Base-by-base conservation (phyloP, 2,888 invertebrate genomes). In the Globia sparganii region DNA sequence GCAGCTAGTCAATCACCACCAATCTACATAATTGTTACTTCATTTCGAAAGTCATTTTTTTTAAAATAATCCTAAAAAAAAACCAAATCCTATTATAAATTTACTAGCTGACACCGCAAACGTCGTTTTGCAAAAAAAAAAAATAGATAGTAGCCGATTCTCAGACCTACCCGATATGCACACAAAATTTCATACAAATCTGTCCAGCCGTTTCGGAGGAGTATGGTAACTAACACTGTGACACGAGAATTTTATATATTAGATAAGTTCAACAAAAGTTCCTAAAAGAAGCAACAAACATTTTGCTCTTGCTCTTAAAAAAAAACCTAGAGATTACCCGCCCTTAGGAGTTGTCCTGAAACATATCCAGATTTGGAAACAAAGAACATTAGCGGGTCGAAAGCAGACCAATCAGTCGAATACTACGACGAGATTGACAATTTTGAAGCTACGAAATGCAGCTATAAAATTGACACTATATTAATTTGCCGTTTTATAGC, bases 201-300 rank as follows among this genome's bases (percentile, higher is more conserved):
- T n/a, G n/a, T n/a, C n/a, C n/a, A n/a, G n/a, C n/a, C n/a, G n/a
- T n/a, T n/a, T n/a, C n/a, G n/a, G n/a, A n/a, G n/a, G n/a, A n/a
- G n/a, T n/a, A n/a, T n/a, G n/a, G n/a, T n/a, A n/a, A n/a, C n/a
- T n/a, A n/a, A n/a, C n/a, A n/a, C n/a, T n/a, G n/a, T n/a, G n/a
- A n/a, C n/a, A n/a, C n/a, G n/a, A n/a, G n/a, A n/a, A n/a, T n/a
- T n/a, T n/a, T n/a, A n/a, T n/a, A n/a, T n/a, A n/a, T n/a, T n/a
- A n/a, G n/a, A n/a, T n/a, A n/a, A n/a, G n/a, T n/a, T 37, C 4
- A 31, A 13, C 9, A 71, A 31, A 61, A 53, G 34, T 72, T 72
- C 21, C 2, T n/a, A 6, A 25, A 53, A 34, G 5, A 31, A 69
- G 21, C n/a, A 31, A 31, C 15, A 31, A 31, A 70, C 25, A 9